These are phyloP conservation scores for Varanus salvator DNA, from an alignment of 2,113 vertebrate genomes.

Conservation along the genomic window DNA sequence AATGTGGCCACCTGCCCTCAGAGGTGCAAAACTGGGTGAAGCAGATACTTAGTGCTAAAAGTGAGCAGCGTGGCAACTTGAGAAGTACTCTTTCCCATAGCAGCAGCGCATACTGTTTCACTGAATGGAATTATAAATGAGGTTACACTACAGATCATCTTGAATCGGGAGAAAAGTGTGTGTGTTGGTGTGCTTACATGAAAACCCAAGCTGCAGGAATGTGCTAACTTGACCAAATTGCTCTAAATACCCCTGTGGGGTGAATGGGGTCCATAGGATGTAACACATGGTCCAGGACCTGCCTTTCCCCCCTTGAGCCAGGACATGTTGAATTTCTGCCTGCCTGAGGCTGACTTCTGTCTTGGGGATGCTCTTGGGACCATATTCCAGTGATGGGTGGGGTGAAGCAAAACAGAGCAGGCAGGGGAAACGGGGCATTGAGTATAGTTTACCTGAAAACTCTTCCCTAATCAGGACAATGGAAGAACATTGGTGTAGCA, in stretches of 20 bases:
- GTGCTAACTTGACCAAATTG: not conserved
- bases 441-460: too few relatives aligned
- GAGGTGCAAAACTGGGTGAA: not conserved
- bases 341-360: too few relatives aligned
- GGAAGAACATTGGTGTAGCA: not conserved
- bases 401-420: too few relatives aligned
- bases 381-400: too few relatives aligned
- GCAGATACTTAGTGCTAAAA: not conserved
- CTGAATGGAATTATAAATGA: not conserved
- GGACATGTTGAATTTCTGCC: too few relatives aligned
- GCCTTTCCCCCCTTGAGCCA: not conserved
- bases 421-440: too few relatives aligned
- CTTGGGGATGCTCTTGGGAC: too few relatives aligned
- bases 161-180: not conserved
- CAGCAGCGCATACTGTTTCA: not conserved
- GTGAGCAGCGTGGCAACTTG: not conserved
- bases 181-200: not conserved
- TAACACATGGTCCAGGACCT: not conserved
- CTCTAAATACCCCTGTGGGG: too few relatives aligned
- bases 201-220: not conserved
- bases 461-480: not conserved
- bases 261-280: not conserved
- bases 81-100: accelerated
- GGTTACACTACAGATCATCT: not conserved
- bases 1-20: not conserved